Evolutionary conservation across 2,797 vertebrate genomes (phyloP), one percentile per base, ranked within the genome.

Genomic region (Melanotaenia boesemani): DNA sequence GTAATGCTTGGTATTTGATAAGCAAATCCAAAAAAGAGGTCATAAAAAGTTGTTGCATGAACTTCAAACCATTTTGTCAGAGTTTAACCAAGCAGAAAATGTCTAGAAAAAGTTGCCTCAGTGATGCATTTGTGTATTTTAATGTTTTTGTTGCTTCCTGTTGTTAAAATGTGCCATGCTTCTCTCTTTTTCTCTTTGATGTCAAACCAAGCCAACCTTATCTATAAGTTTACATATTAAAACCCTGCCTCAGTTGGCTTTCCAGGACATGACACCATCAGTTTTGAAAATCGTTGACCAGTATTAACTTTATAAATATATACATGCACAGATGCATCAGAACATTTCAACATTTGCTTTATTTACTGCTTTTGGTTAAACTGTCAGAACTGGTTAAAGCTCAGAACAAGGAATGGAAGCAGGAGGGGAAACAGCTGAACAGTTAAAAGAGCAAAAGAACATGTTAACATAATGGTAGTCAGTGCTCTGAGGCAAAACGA

Each of bases 1-100:
- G 15, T n/a, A 37, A 37, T 44, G 60, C 32, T 56, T 50, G 44
- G 48, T 54, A 73, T 66, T 61, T 69, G 58, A 70, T 7, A 59
- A 37, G 26, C 72, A 80, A 67, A 74, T 79, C 54, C 62, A 66
- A 11, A 78, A 60, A 26, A 79, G 10, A 70, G 26, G 48, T 84
- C 44, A 63, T 74, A 48, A 55, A 68, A 70, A 70, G 37, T 63
- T 12, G 6, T 0, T 36, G 39, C 48, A 48, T 12, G 13, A 55
- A 70, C 26, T 63, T 54, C 39, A 24, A 63, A 46, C 9, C 6
- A 15, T 75, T 64, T 61, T 36, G 9, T 50, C 20, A 41, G 24
- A 55, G 55, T 71, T 79, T 39, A 70, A 72, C 6, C 52, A 9
- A 18, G 30, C 32, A 10, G 11, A 13, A 5, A 11, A 34, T 28